Conservation (phyloP, 2,888 invertebrate genomes). For the Cerceris rybyensis region DNA sequence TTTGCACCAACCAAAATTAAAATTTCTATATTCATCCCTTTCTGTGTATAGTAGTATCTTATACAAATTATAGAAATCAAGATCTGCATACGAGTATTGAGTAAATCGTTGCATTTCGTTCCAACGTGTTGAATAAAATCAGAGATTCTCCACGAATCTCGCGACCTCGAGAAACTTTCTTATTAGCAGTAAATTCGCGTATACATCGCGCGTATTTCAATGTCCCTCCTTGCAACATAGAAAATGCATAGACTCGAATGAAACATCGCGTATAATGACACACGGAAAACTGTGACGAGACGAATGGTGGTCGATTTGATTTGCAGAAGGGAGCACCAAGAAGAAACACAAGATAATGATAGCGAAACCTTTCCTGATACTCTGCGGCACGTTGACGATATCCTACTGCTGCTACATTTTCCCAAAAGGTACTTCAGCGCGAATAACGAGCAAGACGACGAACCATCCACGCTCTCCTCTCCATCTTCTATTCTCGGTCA, state of each 20-base stretch:
- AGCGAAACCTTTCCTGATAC: slow-evolving; percentile 72
- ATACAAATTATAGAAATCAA: too few relatives aligned
- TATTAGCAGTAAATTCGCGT: too few relatives aligned
- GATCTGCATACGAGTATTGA: too few relatives aligned
- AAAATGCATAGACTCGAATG: slow-evolving; percentile 17
- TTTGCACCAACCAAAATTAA: too few relatives aligned
- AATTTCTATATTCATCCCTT: too few relatives aligned
- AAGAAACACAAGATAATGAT: slow-evolving; percentile 69
- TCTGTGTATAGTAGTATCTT: too few relatives aligned
- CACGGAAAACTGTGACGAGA: slow-evolving; percentile 17
- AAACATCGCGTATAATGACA: slow-evolving; percentile 37
- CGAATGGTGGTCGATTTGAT: slow-evolving; percentile 57
- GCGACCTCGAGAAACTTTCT: too few relatives aligned
- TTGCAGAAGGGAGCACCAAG: slow-evolving; percentile 58
- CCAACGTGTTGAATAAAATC: too few relatives aligned
- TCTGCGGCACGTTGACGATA: slow-evolving; percentile 72
- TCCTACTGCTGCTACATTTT: slow-evolving; percentile 78
- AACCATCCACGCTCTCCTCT: slow-evolving; percentile 19
- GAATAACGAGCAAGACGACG: slow-evolving; percentile 52
- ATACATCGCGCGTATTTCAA: slow-evolving; percentile 4
- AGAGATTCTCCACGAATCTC: too few relatives aligned
- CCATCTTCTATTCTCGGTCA: slow-evolving; percentile 43
- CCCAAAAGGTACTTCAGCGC: slow-evolving; percentile 76
- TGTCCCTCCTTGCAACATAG: slow-evolving; percentile 23
- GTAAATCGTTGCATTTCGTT: too few relatives aligned